A percentile compares a stretch with the other conserved stretches of the same genome.
Conservation (phyloP, 1,140 invertebrate species). For the Brachionus koreanus region DNA sequence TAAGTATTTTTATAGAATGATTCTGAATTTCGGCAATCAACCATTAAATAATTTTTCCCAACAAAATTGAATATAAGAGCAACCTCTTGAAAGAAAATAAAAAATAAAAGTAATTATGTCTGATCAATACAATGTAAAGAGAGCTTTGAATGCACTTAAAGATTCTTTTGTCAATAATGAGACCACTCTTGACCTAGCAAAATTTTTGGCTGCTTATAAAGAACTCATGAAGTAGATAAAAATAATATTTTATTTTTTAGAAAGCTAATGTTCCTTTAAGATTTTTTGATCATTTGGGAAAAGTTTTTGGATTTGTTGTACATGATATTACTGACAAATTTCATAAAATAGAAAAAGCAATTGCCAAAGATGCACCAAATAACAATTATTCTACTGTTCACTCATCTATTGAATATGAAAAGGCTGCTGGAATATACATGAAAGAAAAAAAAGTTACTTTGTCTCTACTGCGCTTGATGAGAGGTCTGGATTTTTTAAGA, state of each 20-base stretch:
- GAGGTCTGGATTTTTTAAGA: constrained; percentile 40
- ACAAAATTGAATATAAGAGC: background rate
- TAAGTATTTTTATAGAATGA: background rate
- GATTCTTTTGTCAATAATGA: background rate
- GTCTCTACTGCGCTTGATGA: constrained; percentile 12
- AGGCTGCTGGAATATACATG: background rate
- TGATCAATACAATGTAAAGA: constrained; percentile 1
- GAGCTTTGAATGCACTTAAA: background rate
- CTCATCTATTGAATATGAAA: constrained; percentile 18
- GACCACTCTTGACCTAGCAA: background rate
- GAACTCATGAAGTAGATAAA: constrained; percentile 4
- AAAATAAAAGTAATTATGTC: background rate
- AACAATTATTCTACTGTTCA: constrained; percentile 20
- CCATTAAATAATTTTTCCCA: background rate
- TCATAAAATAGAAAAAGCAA: constrained; percentile 40
- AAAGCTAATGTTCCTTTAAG: background rate
- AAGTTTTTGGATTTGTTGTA: constrained; percentile 21
- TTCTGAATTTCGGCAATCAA: background rate
- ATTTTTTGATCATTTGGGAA: constrained; percentile 43
- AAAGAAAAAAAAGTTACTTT: constrained; percentile 7
- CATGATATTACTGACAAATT: constrained; percentile 36
- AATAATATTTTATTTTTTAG: background rate
- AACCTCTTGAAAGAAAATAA: background rate
- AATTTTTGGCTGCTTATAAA: constrained; percentile 21
- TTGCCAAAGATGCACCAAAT: constrained; percentile 1